phyloP scores from a whole-genome alignment of 1,140 invertebrate genomes.

The Octopus sinensis region DNA sequence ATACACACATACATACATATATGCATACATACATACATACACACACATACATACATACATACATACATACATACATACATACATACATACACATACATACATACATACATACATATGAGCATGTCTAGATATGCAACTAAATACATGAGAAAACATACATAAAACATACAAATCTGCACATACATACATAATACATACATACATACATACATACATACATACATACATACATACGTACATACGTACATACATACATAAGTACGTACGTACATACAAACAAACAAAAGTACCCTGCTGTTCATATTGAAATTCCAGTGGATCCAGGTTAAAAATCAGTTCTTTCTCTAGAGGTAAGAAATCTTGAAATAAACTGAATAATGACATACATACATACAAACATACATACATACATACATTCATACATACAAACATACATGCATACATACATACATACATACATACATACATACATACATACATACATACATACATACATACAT shows the following conservation, averaged over 20 bases:
- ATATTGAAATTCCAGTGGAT: no score
- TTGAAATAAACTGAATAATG: no score
- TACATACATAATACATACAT: not conserved
- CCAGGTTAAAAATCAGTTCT: no score
- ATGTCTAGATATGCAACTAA: not conserved
- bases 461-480: no score
- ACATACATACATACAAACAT: no score
- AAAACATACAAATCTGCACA: not conserved
- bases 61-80: constrained; percentile 24
- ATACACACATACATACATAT: constrained; percentile 19
- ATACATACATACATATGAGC: not conserved
- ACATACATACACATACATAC: constrained; percentile 17
- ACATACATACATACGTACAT: not conserved
- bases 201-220: not conserved
- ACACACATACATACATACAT: constrained; percentile 26
- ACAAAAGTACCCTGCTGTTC: no score
- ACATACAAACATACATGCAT: not conserved
- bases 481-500: no score
- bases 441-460: not conserved
- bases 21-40: constrained; percentile 24
- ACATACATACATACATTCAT: no score
- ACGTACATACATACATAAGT: no score
- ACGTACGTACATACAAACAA: no score
- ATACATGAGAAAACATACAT: not conserved
- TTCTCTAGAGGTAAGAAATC: no score